phyloP scores from a whole-genome alignment of 2,797 vertebrate species.

The Danio aesculapii region DNA sequence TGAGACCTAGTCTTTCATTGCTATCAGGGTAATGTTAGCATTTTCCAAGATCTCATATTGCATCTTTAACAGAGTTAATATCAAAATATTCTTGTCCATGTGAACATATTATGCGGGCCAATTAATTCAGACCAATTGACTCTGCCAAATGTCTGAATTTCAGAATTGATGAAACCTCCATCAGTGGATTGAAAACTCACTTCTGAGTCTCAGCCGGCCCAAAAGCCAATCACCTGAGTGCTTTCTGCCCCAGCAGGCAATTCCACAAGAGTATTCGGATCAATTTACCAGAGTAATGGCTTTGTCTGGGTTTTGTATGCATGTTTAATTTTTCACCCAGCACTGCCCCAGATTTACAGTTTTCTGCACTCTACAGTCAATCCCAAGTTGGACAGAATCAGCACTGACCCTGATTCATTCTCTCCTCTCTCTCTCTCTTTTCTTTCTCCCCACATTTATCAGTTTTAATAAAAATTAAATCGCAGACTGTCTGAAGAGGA shows the following conservation, averaged over 20 bases:
- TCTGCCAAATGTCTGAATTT: constrained; percentile 28
- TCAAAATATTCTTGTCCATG: too few species aligned
- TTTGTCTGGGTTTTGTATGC: constrained; percentile 61
- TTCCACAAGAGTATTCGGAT: constrained; percentile 70
- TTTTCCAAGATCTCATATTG: too few species aligned
- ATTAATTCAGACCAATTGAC: constrained; percentile 15
- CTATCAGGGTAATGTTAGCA: too few species aligned
- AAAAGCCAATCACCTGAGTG: constrained; percentile 66
- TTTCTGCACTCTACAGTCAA: constrained; percentile 12
- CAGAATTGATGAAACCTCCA: constrained; percentile 45
- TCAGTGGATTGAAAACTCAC: constrained; percentile 44
- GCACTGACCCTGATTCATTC: constrained; percentile 8
- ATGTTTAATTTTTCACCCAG: constrained; percentile 61
- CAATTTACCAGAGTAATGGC: constrained; percentile 69
- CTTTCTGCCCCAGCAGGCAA: constrained; percentile 58
- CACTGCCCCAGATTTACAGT: constrained; percentile 54
- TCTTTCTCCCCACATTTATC: constrained; percentile 12
- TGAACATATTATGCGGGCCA: not conserved
- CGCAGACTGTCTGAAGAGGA: constrained; percentile 31
- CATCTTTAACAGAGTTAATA: too few species aligned
- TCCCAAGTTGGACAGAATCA: constrained; percentile 9
- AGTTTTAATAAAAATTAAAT: constrained; percentile 30
- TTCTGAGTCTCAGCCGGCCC: constrained; percentile 46
- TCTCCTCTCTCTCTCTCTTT: not conserved
- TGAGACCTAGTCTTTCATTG: too few species aligned